Conservation (phyloP, 1,140 invertebrate species). For the Portunus trituberculatus region DNA sequence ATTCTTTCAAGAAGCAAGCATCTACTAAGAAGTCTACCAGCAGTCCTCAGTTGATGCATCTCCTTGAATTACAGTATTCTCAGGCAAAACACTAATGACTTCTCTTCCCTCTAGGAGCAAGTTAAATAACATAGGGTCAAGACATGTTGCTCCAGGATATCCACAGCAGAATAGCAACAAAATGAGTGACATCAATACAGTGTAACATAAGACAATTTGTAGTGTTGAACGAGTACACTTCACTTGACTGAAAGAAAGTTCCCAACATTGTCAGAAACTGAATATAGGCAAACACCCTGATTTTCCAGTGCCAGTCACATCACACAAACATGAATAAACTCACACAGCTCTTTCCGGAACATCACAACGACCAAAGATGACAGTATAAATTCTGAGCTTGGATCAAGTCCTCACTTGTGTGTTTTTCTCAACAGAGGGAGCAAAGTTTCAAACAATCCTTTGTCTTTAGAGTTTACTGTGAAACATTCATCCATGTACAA, state of each 20-base stretch:
- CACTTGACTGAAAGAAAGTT: neutral
- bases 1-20: no score
- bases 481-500: conserved; percentile 75
- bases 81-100: no score
- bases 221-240: neutral
- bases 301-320: neutral
- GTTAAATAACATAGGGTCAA: no score
- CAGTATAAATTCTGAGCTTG: neutral
- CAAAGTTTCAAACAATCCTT: conserved; percentile 49
- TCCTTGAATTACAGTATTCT: no score
- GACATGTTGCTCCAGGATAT: no score
- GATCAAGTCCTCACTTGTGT: neutral
- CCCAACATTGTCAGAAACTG: neutral
- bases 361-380: no score
- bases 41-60: no score
- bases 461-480: conserved; percentile 74
- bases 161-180: no score
- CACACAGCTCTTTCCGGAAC: neutral
- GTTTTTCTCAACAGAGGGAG: neutral
- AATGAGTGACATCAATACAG: neutral
- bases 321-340: neutral
- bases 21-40: no score
- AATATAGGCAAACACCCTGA: neutral
- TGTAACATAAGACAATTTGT: neutral
- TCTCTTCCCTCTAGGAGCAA: no score